phyloP scores from a whole-genome alignment of 2,113 vertebrate genomes.

The Butastur rufipennis region DNA sequence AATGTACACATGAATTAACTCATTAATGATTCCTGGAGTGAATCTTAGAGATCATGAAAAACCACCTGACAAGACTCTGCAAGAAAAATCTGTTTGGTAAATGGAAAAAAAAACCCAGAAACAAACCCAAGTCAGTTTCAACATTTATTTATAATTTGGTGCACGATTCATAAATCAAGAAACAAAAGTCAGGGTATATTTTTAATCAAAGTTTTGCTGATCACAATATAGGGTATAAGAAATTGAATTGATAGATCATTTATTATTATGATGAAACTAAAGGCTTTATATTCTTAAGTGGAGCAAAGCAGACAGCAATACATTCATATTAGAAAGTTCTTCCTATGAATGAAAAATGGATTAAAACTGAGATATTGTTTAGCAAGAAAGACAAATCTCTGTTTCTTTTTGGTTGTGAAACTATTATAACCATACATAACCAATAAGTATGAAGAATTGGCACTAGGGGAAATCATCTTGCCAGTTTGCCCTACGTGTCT shows the following conservation, averaged over 20 bases:
- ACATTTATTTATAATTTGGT: constrained; percentile 46
- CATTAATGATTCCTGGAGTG: background rate
- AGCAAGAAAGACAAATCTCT: constrained; percentile 9
- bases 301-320: constrained; percentile 17
- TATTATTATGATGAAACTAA: constrained; percentile 16
- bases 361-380: constrained; percentile 50
- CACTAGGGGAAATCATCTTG: background rate
- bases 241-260: background rate
- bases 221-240: background rate
- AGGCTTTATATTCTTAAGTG: constrained; percentile 26
- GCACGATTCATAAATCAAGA: background rate
- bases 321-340: constrained; percentile 1
- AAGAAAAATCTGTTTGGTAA: background rate
- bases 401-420: constrained; percentile 20
- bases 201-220: constrained; percentile 32
- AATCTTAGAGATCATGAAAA: background rate
- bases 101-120: background rate
- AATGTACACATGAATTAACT: background rate
- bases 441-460: background rate
- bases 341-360: constrained; percentile 49
- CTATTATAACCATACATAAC: background rate
- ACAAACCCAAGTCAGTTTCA: background rate
- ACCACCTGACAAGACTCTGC: background rate
- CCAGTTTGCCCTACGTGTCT: background rate
- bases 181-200: background rate